phyloP scores from a whole-genome alignment of 2,888 invertebrate genomes.

The Agrotis clavis region DNA sequence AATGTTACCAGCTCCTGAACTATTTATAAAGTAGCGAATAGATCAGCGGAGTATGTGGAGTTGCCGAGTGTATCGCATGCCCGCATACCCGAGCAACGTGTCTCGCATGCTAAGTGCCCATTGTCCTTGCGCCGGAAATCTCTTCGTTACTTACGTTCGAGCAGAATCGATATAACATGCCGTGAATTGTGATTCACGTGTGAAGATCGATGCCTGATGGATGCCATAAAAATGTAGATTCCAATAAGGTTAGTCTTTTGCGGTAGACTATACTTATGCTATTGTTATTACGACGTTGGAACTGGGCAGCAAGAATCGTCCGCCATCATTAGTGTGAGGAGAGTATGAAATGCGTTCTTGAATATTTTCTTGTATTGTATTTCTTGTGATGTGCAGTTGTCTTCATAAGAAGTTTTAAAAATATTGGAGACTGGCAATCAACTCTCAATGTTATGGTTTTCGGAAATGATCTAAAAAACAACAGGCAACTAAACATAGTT shows the following conservation, averaged over 20 bases:
- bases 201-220: conserved; percentile 32
- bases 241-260: not conserved
- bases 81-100: conserved; percentile 67
- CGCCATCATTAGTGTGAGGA: too few species aligned
- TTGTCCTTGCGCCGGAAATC: conserved; percentile 70
- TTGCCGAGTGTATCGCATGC: conserved; percentile 49
- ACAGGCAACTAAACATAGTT: not conserved
- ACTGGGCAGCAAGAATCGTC: not conserved
- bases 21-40: conserved; percentile 43
- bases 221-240: conserved; percentile 23
- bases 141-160: conserved; percentile 69
- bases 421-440: not conserved
- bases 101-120: conserved; percentile 70
- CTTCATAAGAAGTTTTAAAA: not conserved
- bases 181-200: conserved; percentile 60
- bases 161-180: conserved; percentile 55
- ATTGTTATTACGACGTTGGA: not conserved
- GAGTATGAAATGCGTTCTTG: too few species aligned
- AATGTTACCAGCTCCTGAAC: conserved; percentile 18
- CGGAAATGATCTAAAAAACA: conserved; percentile 7
- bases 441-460: not conserved
- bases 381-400: too few species aligned
- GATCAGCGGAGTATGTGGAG: conserved; percentile 49
- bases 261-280: not conserved
- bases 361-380: too few species aligned